Base-by-base conservation (phyloP, 1,140 invertebrate genomes). In the Pararge aegeria region DNA sequence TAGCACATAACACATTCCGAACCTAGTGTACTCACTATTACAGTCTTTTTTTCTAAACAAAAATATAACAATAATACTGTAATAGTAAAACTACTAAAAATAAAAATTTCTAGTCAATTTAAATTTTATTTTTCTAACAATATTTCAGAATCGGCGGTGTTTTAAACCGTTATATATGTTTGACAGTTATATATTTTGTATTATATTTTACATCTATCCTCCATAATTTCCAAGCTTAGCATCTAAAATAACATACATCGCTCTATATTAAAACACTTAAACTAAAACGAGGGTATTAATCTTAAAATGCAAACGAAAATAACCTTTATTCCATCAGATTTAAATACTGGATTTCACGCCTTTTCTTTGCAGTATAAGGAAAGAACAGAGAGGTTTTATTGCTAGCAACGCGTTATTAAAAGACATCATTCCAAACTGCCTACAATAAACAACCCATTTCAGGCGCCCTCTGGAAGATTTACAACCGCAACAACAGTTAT, bases 361-460 rank as follows among this genome's bases (percentile, higher is more conserved):
- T 63, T 64, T 63, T 59, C 44, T 56, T 61, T 62, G 64, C 56
- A 20, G 61, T 61, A 58, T 53, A 54, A 24, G 19, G 24, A 61
- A 64, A 60, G 61, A 61, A 62, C 63, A 69, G 57, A 64, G 63
- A 38, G 55, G 63, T 74, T 74, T 72, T 72, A 74, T 70, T 69
- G 64, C 64, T 56, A 59, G 63, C 53, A 60, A 68, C 56, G 56
- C 66, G 67, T 75, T 79, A 79, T 79, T 79, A 79, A 77, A 77
- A 79, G 69, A 75, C 74, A 79, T 79, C 76, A 79, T 71, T 76
- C 61, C 64, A 63, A 79, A 79, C 65, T 55, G 70, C 70, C 70
- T 71, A 68, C 72, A 55, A 79, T 79, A 79, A 79, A 79, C 70
- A 79, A 76, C 68, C 58, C 70, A 77, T 77, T 77, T 73, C 64